Percentiles rank a stretch among this genome's conserved stretches.
These are phyloP conservation scores for Parnassius orleans DNA, from an alignment of 2,888 invertebrate genomes.

Conservation along the genomic window DNA sequence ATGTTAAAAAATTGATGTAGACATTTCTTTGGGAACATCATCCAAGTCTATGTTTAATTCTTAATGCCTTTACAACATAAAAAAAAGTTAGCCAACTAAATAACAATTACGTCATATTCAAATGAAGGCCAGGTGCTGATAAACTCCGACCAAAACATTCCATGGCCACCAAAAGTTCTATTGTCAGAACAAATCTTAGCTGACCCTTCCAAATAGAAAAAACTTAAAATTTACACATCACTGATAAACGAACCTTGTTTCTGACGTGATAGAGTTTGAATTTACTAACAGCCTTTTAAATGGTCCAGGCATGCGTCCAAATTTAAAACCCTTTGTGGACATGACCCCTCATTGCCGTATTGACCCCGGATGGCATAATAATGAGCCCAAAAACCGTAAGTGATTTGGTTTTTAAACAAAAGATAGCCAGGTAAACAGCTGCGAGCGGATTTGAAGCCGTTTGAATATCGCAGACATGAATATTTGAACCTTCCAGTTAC, in stretches of 20 bases:
- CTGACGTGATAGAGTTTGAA: constrained; percentile 20
- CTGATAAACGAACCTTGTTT: neutral
- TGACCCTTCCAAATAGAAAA: constrained; percentile 49
- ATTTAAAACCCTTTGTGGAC: constrained; percentile 38
- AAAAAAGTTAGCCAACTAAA: constrained; percentile 4
- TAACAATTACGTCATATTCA: constrained; percentile 26
- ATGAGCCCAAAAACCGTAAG: constrained; percentile 30
- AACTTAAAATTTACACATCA: constrained; percentile 20
- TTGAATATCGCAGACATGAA: constrained; percentile 31
- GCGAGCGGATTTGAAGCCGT: constrained; percentile 40
- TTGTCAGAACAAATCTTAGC: constrained; percentile 43
- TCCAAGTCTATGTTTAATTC: too few species aligned
- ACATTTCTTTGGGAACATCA: too few species aligned
- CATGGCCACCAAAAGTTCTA: constrained; percentile 36
- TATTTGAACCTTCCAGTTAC: constrained; percentile 33
- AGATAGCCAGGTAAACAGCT: constrained; percentile 59
- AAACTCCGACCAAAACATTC: constrained; percentile 42
- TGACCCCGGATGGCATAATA: constrained; percentile 37
- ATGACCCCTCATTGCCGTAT: constrained; percentile 40
- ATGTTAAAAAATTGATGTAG: too few species aligned
- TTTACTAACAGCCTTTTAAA: constrained; percentile 24
- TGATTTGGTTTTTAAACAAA: constrained; percentile 38
- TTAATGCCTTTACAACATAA: neutral
- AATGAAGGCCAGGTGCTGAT: constrained; percentile 59
- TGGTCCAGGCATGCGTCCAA: constrained; percentile 31